Conservation (phyloP, 2,888 invertebrate species). For the Drosophila falleni region DNA sequence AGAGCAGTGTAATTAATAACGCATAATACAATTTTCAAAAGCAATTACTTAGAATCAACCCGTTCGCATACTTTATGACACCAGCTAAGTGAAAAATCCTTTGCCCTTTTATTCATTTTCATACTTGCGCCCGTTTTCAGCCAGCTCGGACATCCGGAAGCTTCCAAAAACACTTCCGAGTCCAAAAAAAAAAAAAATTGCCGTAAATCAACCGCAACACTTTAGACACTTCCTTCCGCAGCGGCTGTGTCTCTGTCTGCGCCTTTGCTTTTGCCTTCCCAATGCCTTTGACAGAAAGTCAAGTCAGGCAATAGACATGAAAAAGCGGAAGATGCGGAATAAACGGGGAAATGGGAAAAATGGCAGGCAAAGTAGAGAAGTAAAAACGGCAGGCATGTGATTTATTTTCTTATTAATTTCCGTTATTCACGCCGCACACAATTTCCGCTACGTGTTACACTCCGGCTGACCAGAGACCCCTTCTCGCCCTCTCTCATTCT, state of each 20-base stretch:
- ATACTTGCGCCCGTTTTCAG: constrained; percentile 26
- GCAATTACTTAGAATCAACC: constrained; percentile 37
- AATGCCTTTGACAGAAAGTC: constrained; percentile 56
- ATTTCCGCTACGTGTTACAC: constrained; percentile 64
- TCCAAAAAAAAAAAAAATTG: constrained; percentile 28
- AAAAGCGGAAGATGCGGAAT: constrained; percentile 17
- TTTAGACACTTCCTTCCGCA: constrained; percentile 66
- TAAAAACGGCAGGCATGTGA: constrained; percentile 63
- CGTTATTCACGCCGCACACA: constrained; percentile 70
- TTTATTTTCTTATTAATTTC: constrained; percentile 77
- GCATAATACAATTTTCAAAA: constrained; percentile 51
- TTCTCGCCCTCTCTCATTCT: not conserved
- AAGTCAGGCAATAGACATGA: constrained; percentile 25
- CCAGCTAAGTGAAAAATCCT: constrained; percentile 52
- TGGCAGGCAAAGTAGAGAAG: constrained; percentile 29
- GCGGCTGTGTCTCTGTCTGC: constrained; percentile 40
- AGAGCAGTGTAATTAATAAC: constrained; percentile 50
- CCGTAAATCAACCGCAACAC: constrained; percentile 71
- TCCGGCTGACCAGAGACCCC: constrained; percentile 46
- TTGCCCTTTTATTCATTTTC: constrained; percentile 4
- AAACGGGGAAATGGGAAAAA: constrained; percentile 6
- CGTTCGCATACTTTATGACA: constrained; percentile 44
- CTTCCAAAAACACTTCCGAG: constrained; percentile 62
- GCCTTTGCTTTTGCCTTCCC: constrained; percentile 13
- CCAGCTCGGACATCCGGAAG: constrained; percentile 55